Evolutionary conservation across 2,888 invertebrate species (phyloP), one percentile per base, ranked within the genome.

Genomic region (Eueremaeus valkanovi): DNA sequence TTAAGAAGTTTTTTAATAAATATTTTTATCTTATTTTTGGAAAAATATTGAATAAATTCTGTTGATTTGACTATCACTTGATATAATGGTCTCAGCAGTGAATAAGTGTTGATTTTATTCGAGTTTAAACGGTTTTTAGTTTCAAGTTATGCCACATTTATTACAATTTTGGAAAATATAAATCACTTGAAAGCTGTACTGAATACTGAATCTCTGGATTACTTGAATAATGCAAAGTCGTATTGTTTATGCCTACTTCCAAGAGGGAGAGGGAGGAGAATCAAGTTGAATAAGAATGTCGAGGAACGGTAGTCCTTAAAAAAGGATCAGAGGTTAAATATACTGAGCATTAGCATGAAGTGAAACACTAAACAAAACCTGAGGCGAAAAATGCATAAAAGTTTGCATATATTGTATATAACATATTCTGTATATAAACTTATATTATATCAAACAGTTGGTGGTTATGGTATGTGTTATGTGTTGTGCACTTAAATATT

Each of bases 271-370:
- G 66, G 36, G 66, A 66, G 66, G 36, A 36, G 8, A 66, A 66
- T 66, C 66, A 66, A 66, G 66, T 66, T 66, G 36, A 36, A 21
- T 21, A 66, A 36, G 66, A 29, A 61, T 31, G 61, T 61, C 61
- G 61, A 61, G 33, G 66, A 66, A 66, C 66, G 66, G 66, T 66
- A 66, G 66, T 66, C 66, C 66, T 66, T 66, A 66, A 66, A 36
- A 66, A 66, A 36, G 36, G 66, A 66, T 66, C 66, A 66, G 33
- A 66, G 66, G 66, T 66, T 66, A 66, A 66, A 66, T 36, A 66
- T 66, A 66, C 66, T 66, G 36, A 66, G 40, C 66, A 66, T 66
- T 66, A 36, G 36, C 33, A 66, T 66, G 36, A 66, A 66, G 66
- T 66, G 66, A 66, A 66, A 66, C 36, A 36, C 66, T 66, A 66